Conservation (phyloP, 2,888 invertebrate genomes). For the Ornithoptera alexandrae region DNA sequence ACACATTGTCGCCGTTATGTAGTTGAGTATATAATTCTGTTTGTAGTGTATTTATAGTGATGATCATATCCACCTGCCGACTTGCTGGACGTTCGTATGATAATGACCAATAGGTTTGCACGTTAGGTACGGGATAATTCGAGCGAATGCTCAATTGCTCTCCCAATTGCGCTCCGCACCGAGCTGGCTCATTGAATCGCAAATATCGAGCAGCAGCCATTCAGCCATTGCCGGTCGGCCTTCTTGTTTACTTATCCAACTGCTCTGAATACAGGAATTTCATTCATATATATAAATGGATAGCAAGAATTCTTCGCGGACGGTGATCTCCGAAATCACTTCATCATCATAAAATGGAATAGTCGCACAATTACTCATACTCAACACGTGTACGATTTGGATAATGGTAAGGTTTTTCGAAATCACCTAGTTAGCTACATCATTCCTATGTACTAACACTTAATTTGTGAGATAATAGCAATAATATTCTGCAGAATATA, state of each 20-base stretch:
- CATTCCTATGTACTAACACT: too few relatives aligned
- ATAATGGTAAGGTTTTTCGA: too few relatives aligned
- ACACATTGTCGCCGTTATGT: background rate
- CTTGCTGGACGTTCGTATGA: conserved; percentile 20
- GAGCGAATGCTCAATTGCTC: conserved; percentile 38
- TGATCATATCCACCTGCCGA: conserved; percentile 5
- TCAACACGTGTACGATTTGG: too few relatives aligned
- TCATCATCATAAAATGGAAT: too few relatives aligned
- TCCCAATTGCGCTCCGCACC: conserved; percentile 40
- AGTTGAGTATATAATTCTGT: background rate
- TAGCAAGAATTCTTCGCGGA: too few relatives aligned
- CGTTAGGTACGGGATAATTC: conserved; percentile 34
- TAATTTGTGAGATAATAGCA: too few relatives aligned
- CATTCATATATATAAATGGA: too few relatives aligned
- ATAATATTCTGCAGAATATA: too few relatives aligned
- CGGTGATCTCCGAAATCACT: too few relatives aligned
- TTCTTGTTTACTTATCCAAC: conserved; percentile 17
- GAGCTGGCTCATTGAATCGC: conserved; percentile 55
- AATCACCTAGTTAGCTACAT: too few relatives aligned
- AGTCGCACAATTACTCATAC: too few relatives aligned
- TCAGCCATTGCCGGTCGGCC: conserved; percentile 32
- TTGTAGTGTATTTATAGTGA: background rate
- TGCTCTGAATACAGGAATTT: background rate
- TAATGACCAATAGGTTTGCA: conserved; percentile 28
- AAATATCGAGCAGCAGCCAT: conserved; percentile 45